Base-by-base conservation (phyloP, 2,888 invertebrate genomes). In the Epirrhoe alternata region DNA sequence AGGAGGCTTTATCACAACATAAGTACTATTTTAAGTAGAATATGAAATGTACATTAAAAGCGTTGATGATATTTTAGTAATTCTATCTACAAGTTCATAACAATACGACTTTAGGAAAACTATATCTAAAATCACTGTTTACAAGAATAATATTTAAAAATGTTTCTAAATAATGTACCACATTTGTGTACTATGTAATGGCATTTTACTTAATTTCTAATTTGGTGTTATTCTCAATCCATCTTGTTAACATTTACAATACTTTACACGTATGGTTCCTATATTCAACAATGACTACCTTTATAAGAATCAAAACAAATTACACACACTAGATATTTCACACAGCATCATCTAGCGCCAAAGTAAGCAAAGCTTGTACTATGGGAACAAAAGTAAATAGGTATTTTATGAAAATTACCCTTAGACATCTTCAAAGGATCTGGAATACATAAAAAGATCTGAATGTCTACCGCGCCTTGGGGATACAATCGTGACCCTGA, bases 1-100 rank as follows among this genome's bases (percentile, higher is more conserved):
- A 38, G 24, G 51, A 51, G 16, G 30, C 51, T 30, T 14, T 14
- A 14, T 30, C 10, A 5, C 12, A 1, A 35, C n/a, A 16, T 61
- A 61, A 50, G 54, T 52, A 65, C n/a, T 38, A 38, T 30, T 42
- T 59, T 12, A 60, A 45, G 38, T 35, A 61, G 49, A 49, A 30
- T 38, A 52, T 57, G 65, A 64, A 75, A 69, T 70, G 52, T 74
- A 78, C 75, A 77, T 68, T 69, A 52, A 77, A 79, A 79, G 78
- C 79, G 52, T 33, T 60, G 61, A 75, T 74, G 59, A 57, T 61
- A 68, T 68, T 64, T 57, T 38, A 49, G 57, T 61, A 31, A 59
- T 51, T 62, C 60, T 70, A 64, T 65, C 64, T 67, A 59, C 52
- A 42, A 24, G 6, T 66, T 59, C 35, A 50, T 64, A 56, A 68